A percentile compares a stretch with the other conserved stretches of the same genome.
phyloP scores from a whole-genome alignment of 2,888 invertebrate species.

The Drosophila phalerata region DNA sequence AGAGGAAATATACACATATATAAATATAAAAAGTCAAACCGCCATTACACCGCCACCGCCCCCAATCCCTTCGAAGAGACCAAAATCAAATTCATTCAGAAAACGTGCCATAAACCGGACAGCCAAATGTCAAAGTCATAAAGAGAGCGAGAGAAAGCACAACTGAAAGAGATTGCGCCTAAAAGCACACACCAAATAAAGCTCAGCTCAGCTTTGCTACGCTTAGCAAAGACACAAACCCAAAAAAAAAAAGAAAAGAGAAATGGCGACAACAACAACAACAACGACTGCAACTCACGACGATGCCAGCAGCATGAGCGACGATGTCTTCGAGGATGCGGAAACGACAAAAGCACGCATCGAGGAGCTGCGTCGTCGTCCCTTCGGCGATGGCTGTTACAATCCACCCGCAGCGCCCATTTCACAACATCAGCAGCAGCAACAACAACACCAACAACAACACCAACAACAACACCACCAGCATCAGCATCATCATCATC shows the following conservation, averaged over 20 bases:
- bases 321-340: constrained; percentile 92
- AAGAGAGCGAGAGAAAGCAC: constrained; percentile 42
- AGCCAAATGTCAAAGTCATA: constrained; percentile 78
- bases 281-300: constrained; percentile 84
- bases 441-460: constrained; percentile 30
- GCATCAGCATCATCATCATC: constrained; percentile 58
- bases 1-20: constrained; percentile 50
- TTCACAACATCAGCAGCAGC: constrained; percentile 47
- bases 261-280: constrained; percentile 47
- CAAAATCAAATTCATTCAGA: constrained; percentile 74
- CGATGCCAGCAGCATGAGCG: constrained; percentile 90
- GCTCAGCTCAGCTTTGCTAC: constrained; percentile 3
- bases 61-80: constrained; percentile 39
- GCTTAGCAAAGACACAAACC: constrained; percentile 65
- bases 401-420: constrained; percentile 75
- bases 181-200: constrained; percentile 44
- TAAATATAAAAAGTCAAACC: constrained; percentile 42
- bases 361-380: constrained; percentile 79
- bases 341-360: constrained; percentile 85
- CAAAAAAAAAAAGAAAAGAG: neutral
- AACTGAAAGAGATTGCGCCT: constrained; percentile 21
- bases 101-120: constrained; percentile 78
- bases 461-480: constrained; percentile 24
- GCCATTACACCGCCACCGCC: constrained; percentile 28
- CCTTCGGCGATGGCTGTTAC: constrained; percentile 79